Percentiles rank a stretch among this genome's conserved stretches.
These are phyloP conservation scores for Clinocottus analis DNA, from an alignment of 2,113 vertebrate genomes.

Conservation along the genomic window DNA sequence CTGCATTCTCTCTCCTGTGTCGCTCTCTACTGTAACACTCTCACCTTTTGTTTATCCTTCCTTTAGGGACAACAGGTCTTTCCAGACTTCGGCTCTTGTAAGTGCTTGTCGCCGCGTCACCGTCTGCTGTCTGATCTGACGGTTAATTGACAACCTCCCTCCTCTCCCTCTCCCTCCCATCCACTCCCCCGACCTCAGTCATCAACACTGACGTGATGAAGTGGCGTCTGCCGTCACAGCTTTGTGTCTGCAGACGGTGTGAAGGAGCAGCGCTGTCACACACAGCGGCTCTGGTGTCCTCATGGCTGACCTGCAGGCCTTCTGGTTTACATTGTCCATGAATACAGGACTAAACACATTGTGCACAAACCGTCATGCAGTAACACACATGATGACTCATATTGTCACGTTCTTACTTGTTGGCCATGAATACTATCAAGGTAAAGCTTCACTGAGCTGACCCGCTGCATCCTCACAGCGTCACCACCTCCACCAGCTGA, in stretches of 20 bases:
- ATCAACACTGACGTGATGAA: neutral
- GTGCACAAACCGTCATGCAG: neutral
- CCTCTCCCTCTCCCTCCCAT: no score
- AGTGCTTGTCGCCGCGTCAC: no score
- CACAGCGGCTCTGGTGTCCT: constrained; percentile 10
- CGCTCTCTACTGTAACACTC: no score
- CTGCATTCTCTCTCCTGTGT: no score
- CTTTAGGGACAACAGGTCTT: no score
- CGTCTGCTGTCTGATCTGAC: neutral
- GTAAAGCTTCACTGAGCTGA: neutral
- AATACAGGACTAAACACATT: neutral
- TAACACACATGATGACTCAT: neutral
- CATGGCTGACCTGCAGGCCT: neutral
- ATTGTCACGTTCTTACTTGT: neutral
- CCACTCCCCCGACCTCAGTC: neutral
- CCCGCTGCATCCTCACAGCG: neutral
- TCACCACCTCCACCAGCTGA: neutral
- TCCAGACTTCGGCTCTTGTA: neutral
- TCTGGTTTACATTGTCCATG: neutral
- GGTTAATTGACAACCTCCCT: neutral
- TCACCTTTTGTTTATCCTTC: no score
- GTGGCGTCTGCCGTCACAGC: neutral
- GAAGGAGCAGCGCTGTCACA: constrained; percentile 21
- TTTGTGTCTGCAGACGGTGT: neutral
- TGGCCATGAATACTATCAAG: neutral